These are phyloP conservation scores for Labroides dimidiatus DNA, from an alignment of 2,797 vertebrate species.

Conservation along the genomic window DNA sequence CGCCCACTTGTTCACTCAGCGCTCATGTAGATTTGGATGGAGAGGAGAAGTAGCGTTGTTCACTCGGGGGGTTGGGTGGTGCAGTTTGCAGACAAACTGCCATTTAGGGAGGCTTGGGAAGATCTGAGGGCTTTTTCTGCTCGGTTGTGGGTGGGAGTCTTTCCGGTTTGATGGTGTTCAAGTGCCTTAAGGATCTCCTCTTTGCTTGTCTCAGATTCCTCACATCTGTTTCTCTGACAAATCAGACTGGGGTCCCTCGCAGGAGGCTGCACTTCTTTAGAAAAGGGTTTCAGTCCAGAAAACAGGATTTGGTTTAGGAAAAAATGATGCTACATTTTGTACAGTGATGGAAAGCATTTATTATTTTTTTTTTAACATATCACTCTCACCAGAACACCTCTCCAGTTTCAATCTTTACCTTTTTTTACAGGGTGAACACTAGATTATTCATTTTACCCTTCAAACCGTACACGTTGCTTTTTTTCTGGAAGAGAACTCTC, in stretches of 20 bases:
- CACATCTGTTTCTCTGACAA: constrained; percentile 56
- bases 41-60: constrained; percentile 38
- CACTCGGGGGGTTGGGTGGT: constrained; percentile 15
- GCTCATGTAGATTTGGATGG: constrained; percentile 45
- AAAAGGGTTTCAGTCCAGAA: constrained; percentile 43
- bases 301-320: constrained; percentile 30
- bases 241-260: constrained; percentile 29
- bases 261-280: constrained; percentile 44
- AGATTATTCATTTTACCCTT: constrained; percentile 1
- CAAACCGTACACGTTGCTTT: constrained; percentile 19
- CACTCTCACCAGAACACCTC: constrained; percentile 50
- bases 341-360: constrained; percentile 33
- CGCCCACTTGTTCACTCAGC: constrained; percentile 47
- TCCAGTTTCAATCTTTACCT: constrained; percentile 41
- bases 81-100: constrained; percentile 66
- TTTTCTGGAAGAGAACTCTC: constrained; percentile 36
- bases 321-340: constrained; percentile 36
- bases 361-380: constrained; percentile 10
- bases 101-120: constrained; percentile 68
- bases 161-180: constrained; percentile 75
- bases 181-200: constrained; percentile 83
- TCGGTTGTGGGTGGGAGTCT: constrained; percentile 64
- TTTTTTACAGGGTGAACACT: constrained; percentile 27
- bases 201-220: constrained; percentile 57
- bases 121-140: constrained; percentile 67